phyloP scores from a whole-genome alignment of 2,113 vertebrate genomes.

The Rhineura floridana region DNA sequence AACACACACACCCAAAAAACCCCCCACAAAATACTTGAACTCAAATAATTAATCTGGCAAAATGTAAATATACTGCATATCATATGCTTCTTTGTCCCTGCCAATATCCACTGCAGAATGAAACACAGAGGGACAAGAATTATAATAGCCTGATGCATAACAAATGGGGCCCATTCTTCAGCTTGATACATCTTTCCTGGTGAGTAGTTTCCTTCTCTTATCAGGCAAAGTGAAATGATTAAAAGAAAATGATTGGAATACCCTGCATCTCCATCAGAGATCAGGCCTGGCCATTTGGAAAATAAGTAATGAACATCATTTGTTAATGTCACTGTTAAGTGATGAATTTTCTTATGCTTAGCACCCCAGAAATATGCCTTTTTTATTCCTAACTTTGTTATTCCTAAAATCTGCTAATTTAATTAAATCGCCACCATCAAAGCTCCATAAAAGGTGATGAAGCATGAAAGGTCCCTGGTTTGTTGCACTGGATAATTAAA shows the following conservation, averaged over 20 bases:
- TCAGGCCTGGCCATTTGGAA: conserved; percentile 74
- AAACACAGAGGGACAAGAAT: background rate
- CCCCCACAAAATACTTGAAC: no score
- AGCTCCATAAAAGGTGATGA: conserved; percentile 75
- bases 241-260: conserved; percentile 67
- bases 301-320: conserved; percentile 80
- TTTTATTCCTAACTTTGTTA: conserved; percentile 57
- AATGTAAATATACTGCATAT: background rate
- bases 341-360: conserved; percentile 66
- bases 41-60: background rate
- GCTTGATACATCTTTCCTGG: background rate
- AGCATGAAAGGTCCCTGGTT: conserved; percentile 71
- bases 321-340: conserved; percentile 78
- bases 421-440: conserved; percentile 80
- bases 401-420: conserved; percentile 73
- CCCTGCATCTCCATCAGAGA: conserved; percentile 69
- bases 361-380: conserved; percentile 56
- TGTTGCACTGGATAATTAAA: conserved; percentile 70
- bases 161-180: conserved; percentile 25
- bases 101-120: rapidly evolving
- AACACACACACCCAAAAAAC: background rate
- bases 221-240: conserved; percentile 52
- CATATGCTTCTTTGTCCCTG: conserved; percentile 13
- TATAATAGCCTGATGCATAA: rapidly evolving
- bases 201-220: conserved; percentile 49